Percentiles rank a stretch among this genome's conserved stretches.
Evolutionary conservation across 1,140 invertebrate genomes (phyloP).

Genomic region (Bombus terrestris): DNA sequence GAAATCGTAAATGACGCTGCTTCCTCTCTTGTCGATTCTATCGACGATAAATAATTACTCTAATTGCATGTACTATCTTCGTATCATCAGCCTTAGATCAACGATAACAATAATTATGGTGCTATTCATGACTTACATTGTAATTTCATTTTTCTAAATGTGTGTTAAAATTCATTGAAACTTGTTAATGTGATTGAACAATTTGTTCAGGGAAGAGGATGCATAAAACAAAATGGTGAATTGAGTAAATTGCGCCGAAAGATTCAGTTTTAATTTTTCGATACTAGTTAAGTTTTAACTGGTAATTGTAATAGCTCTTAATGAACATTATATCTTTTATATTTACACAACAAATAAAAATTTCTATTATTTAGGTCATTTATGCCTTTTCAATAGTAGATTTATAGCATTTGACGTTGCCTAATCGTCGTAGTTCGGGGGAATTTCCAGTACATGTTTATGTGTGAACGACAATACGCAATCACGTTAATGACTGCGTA

Average conservation of each 20-base stretch:
- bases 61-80: conserved; percentile 21
- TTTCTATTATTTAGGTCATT: too few species aligned
- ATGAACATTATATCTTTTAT: too few species aligned
- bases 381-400: too few species aligned
- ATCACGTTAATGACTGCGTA: conserved; percentile 56
- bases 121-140: not conserved
- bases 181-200: too few species aligned
- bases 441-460: conserved; percentile 1
- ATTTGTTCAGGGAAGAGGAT: not conserved
- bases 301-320: too few species aligned
- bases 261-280: too few species aligned
- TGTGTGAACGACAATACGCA: conserved; percentile 41
- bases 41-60: conserved; percentile 26
- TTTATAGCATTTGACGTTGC: conserved; percentile 75
- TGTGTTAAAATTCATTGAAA: not conserved
- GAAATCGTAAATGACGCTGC: not conserved
- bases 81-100: not conserved
- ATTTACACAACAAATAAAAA: too few species aligned
- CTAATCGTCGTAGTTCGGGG: conserved; percentile 80
- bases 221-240: too few species aligned
- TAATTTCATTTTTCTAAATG: not conserved
- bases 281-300: too few species aligned
- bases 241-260: too few species aligned
- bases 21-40: conserved; percentile 1
- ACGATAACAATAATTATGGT: not conserved